These are phyloP conservation scores for Pelobates cultripes DNA, from an alignment of 2,797 vertebrate genomes.

Conservation along the genomic window DNA sequence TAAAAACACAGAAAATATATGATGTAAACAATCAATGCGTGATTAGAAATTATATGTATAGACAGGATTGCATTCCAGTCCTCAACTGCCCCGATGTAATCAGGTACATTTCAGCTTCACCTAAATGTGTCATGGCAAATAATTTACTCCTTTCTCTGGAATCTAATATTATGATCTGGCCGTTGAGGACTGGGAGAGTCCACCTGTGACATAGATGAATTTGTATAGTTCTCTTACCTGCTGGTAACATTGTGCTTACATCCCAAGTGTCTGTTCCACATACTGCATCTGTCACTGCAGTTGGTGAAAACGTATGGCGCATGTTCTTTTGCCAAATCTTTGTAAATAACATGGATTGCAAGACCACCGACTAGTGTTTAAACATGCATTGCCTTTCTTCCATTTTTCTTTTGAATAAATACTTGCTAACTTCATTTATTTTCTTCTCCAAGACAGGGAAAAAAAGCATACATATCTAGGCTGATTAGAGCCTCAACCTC, in stretches of 20 bases:
- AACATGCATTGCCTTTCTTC: background rate
- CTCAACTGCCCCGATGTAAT: background rate
- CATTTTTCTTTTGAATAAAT: background rate
- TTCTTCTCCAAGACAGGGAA: too few species aligned
- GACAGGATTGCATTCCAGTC: background rate
- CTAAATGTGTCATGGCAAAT: background rate
- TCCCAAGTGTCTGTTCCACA: background rate
- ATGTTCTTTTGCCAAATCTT: background rate
- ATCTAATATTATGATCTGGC: background rate
- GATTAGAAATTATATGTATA: background rate
- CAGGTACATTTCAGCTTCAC: background rate
- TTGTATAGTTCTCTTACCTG: background rate
- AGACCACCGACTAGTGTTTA: background rate
- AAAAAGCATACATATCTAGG: too few species aligned
- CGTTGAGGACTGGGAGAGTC: background rate
- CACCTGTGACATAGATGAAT: background rate
- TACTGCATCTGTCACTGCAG: background rate
- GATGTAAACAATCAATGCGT: background rate
- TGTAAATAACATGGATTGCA: background rate
- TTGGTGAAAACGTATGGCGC: too few species aligned
- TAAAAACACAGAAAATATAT: background rate
- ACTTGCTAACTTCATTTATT: background rate
- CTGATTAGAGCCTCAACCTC: too few species aligned
- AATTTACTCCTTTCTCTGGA: background rate
- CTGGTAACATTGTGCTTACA: background rate